Evolutionary conservation across 2,888 invertebrate genomes (phyloP), one percentile per base, ranked within the genome.

Genomic region (Acanthosoma haemorrhoidale): DNA sequence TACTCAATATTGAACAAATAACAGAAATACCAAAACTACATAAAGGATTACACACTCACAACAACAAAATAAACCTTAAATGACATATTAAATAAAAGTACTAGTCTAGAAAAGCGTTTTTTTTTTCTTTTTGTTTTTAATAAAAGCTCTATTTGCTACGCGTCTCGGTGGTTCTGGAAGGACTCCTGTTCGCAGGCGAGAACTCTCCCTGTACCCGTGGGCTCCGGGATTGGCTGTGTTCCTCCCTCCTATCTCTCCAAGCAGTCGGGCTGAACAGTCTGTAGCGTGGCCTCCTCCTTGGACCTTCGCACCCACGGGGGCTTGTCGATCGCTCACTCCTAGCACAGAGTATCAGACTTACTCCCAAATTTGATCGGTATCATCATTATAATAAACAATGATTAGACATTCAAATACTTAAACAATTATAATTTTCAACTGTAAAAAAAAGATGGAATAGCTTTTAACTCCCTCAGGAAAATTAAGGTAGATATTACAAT

Each of bases 231-330:
- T 57, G 21, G 32, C 67, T 57, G 6, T 51, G 18, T 11, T 57
- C 57, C 13, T 4, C 38, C 34, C 34, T 13, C 25, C 66, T 31
- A 6, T n/a, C 16, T 1, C 16, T 15, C 15, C 67, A 11, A 32
- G 51, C 43, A 2, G n/a, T 21, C n/a, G 67, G 67, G 34, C 67
- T 67, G 34, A 51, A 67, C 34, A 51, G n/a, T 2, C 67, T 16
- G 67, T 67, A 67, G 32, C 18, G 15, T 5, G 43, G 67, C 29
- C 64, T 11, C 3, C 25, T 41, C 2, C 31, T 15, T 21, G 34
- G 34, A 32, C 67, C 13, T 8, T 51, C 9, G 11, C 13, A 11
- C 5, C 36, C 67, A 3, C 2, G 8, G 3, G 67, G 67, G n/a
- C 67, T 67, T 11, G 34, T 34, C 18, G 57, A 57, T 11, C 67